These are phyloP conservation scores for Drosophila triauraria DNA, from an alignment of 1,140 invertebrate species.

Conservation along the genomic window DNA sequence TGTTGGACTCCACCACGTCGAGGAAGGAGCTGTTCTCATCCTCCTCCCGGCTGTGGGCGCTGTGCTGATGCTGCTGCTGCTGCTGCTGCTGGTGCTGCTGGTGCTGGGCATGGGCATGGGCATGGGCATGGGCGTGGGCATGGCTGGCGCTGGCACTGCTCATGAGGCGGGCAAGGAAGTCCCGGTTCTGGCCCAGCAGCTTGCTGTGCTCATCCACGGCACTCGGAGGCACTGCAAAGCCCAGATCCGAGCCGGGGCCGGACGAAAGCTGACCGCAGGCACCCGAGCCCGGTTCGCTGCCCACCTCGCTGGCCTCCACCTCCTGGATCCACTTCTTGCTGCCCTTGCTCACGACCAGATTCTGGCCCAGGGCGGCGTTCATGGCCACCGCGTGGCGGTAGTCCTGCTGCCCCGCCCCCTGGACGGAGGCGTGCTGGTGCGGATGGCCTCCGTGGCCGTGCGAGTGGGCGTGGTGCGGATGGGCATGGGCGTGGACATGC, in stretches of 20 bases:
- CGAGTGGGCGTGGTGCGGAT: slow-evolving; percentile 34
- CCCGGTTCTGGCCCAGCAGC: slow-evolving; percentile 77
- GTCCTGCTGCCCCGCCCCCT: slow-evolving; percentile 51
- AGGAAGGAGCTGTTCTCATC: slow-evolving; percentile 84
- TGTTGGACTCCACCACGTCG: slow-evolving; percentile 83
- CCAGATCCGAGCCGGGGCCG: slow-evolving; percentile 52
- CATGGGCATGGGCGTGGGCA: slow-evolving; percentile 50
- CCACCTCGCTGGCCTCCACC: slow-evolving; percentile 57
- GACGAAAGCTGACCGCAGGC: slow-evolving; percentile 38
- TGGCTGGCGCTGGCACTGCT: slow-evolving; percentile 74
- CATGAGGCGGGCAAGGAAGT: slow-evolving; percentile 80
- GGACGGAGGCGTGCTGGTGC: slow-evolving; percentile 48
- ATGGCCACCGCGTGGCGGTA: slow-evolving; percentile 75
- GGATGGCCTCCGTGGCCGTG: slow-evolving; percentile 33
- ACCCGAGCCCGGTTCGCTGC: slow-evolving; percentile 22
- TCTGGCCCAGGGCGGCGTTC: slow-evolving; percentile 75
- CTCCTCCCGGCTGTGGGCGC: slow-evolving; percentile 72
- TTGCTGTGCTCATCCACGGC: slow-evolving; percentile 78
- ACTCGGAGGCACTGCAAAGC: slow-evolving; percentile 77
- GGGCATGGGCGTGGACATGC: slow-evolving; percentile 43
- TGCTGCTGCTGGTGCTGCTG: slow-evolving; percentile 60
- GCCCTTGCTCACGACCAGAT: slow-evolving; percentile 84
- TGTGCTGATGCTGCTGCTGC: slow-evolving; percentile 65
- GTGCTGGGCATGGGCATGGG: slow-evolving; percentile 40
- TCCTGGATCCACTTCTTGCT: slow-evolving; percentile 84